Base-by-base conservation (phyloP, 35 echinoderm and acorn worm species). In the Hemicentrotus pulcherrimus region DNA sequence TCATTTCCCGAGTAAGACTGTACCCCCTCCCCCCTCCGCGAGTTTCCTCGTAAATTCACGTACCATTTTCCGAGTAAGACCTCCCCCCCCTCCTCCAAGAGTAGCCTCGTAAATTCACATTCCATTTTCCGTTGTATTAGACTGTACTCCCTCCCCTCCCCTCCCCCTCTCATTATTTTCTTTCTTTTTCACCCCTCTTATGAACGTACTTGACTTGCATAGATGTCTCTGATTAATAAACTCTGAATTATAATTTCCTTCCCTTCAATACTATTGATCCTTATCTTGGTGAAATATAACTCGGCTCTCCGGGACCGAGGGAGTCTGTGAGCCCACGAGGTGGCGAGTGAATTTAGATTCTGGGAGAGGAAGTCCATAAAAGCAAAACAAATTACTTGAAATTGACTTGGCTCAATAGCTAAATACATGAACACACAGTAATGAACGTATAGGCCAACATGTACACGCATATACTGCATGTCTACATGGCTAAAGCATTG, bases 141-240 rank as follows among this genome's bases (percentile, higher is more conserved):
- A n/a, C n/a, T n/a, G n/a, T n/a, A n/a, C 19, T 6, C 65, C n/a
- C 19, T n/a, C 65, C 65, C 65, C n/a, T 78, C 65, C 65, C n/a
- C 65, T 78, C 65, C 65, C 65, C 65, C 19, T 6, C 19, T 24
- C 11, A n/a, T 78, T n/a, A 22, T n/a, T 78, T 78, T 22, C 19
- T 70, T 28, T 70, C n/a, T 70, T 78, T n/a, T 78, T n/a, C 22
- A n/a, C 4, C 24, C 65, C 65, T 59, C 65, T 78, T 78, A n/a
- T 78, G 65, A 78, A 78, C 65, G 65, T 78, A 78, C 65, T 78
- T 78, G 65, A 78, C 65, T 78, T 78, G 65, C 65, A 78, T 78
- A 78, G 65, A 78, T 78, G 65, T 78, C 65, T 78, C 65, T 78
- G 65, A 78, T 78, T 78, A 78, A 78, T 78, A 78, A 78, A 78